These are phyloP conservation scores for Gymnorhina tibicen DNA, from an alignment of 2,113 vertebrate species.

Conservation along the genomic window DNA sequence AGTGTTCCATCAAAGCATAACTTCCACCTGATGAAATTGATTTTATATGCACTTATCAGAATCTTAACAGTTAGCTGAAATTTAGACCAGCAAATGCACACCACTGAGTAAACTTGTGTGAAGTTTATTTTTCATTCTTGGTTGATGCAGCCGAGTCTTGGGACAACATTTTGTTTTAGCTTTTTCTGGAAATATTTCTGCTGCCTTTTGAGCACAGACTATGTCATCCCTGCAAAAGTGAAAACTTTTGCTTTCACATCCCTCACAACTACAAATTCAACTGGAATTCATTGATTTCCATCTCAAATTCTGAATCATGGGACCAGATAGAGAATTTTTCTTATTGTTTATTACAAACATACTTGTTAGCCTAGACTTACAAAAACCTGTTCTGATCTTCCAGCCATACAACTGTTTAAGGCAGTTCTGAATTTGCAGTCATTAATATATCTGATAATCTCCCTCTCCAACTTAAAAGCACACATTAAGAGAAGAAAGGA, in stretches of 20 bases:
- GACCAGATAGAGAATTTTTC: background rate
- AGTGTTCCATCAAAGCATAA: slow-evolving; percentile 1
- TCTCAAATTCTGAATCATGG: background rate
- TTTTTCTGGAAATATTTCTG: background rate
- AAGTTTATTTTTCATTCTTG: background rate
- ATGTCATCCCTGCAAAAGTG: background rate
- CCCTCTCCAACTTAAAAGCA: background rate
- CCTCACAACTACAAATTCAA: background rate
- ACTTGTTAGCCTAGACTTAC: background rate
- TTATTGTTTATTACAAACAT: background rate
- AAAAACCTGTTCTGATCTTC: background rate
- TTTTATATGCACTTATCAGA: slow-evolving; percentile 11
- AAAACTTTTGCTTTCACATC: background rate
- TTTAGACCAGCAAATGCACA: background rate
- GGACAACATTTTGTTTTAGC: background rate
- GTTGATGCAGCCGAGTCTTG: background rate
- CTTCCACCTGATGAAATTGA: background rate
- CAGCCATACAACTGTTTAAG: background rate
- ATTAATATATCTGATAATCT: background rate
- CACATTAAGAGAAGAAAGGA: background rate
- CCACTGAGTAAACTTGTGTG: background rate
- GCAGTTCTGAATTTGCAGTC: background rate
- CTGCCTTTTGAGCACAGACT: background rate
- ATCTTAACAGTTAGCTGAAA: slow-evolving; percentile 30
- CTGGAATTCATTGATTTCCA: background rate